Evolutionary conservation across 1,140 invertebrate species (phyloP).

Genomic region (Trichonephila inaurata): DNA sequence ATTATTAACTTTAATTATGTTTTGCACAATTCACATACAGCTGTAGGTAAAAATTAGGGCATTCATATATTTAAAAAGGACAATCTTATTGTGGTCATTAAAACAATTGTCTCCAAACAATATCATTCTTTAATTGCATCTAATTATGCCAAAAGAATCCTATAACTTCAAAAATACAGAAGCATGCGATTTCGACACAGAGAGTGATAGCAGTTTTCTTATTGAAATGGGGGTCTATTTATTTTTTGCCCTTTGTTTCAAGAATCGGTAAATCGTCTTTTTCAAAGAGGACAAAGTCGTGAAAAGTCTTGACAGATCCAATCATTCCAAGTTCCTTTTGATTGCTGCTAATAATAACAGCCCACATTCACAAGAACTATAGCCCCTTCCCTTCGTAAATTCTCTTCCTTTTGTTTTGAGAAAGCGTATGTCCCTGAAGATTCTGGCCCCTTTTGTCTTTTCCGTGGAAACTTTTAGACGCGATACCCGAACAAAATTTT

Average conservation of each 20-base stretch:
- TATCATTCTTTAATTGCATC: background rate
- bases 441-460: slow-evolving; percentile 18
- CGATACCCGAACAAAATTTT: slow-evolving; percentile 31
- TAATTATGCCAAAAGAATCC: background rate
- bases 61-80: background rate
- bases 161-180: background rate
- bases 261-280: background rate
- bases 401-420: slow-evolving; percentile 21
- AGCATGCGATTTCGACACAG: background rate
- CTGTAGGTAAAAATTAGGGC: background rate
- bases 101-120: background rate
- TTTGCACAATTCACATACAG: background rate
- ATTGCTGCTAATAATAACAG: slow-evolving; percentile 13
- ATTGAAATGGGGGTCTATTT: background rate
- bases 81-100: background rate
- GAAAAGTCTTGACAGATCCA: background rate
- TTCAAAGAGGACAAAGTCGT: background rate
- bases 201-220: background rate
- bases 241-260: background rate
- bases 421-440: background rate
- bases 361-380: slow-evolving; percentile 16
- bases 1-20: background rate
- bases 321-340: slow-evolving; percentile 13
- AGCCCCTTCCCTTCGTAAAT: background rate
- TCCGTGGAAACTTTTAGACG: slow-evolving; percentile 22